Evolutionary conservation across 2,888 invertebrate species (phyloP).

Genomic region (Ethmia dodecea): DNA sequence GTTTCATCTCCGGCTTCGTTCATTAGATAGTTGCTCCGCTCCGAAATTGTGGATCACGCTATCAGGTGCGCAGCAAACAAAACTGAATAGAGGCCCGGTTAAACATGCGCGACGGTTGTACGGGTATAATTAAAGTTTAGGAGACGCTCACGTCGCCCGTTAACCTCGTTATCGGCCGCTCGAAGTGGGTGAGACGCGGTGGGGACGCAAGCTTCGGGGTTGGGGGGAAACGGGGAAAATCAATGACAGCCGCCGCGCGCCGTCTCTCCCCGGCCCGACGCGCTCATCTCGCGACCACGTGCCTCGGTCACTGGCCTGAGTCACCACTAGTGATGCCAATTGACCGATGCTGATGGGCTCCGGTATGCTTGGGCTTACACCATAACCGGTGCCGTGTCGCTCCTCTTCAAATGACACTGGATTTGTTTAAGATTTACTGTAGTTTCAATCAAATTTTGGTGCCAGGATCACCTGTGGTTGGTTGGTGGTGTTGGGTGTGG

Average conservation of each 20-base stretch:
- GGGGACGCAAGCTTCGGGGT: constrained; percentile 56
- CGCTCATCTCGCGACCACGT: constrained; percentile 75
- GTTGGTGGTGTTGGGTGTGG: no score
- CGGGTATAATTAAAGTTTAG: constrained; percentile 78
- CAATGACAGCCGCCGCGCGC: constrained; percentile 77
- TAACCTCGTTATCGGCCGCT: constrained; percentile 78
- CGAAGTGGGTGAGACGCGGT: constrained; percentile 76
- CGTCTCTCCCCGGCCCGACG: constrained; percentile 71
- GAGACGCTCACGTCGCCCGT: constrained; percentile 78
- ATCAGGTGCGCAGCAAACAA: constrained; percentile 72
- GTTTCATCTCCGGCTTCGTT: constrained; percentile 51
- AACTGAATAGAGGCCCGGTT: constrained; percentile 71
- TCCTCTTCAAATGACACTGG: no score
- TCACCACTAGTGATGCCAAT: constrained; percentile 37
- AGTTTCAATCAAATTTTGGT: no score
- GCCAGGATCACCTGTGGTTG: no score
- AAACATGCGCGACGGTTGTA: constrained; percentile 76
- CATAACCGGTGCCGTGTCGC: no score
- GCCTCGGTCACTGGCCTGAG: constrained; percentile 72
- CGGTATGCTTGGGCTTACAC: no score
- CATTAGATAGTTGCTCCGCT: constrained; percentile 54
- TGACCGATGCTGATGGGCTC: no score
- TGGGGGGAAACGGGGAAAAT: constrained; percentile 69
- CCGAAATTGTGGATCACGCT: constrained; percentile 56
- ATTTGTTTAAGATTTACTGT: no score